phyloP scores from a whole-genome alignment of 2,113 vertebrate species.

The Amphiprion percula region DNA sequence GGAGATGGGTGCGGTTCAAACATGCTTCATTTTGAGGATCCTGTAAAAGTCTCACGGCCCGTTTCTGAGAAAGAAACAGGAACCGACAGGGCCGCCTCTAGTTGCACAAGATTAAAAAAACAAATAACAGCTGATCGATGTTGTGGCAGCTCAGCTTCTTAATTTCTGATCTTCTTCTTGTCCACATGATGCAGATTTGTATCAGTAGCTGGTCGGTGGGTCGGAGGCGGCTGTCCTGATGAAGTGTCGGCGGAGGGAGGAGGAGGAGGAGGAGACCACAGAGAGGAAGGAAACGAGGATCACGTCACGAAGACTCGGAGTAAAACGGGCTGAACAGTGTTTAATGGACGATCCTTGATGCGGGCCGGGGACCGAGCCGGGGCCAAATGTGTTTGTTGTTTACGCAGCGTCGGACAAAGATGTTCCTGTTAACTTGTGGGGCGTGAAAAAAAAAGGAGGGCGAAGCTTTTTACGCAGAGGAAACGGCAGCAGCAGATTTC shows the following conservation, averaged over 20 bases:
- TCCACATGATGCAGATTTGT: slow-evolving; percentile 17
- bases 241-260: slow-evolving; percentile 72
- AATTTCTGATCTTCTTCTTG: neutral
- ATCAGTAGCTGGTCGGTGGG: slow-evolving; percentile 47
- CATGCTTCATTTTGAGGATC: slow-evolving; percentile 65
- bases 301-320: slow-evolving; percentile 78
- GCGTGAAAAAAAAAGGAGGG: slow-evolving; percentile 48
- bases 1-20: slow-evolving; percentile 82
- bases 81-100: slow-evolving; percentile 33
- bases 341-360: slow-evolving; percentile 70
- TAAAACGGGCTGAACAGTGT: slow-evolving; percentile 61
- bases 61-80: slow-evolving; percentile 41
- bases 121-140: neutral
- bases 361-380: slow-evolving; percentile 38
- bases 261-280: slow-evolving; percentile 70
- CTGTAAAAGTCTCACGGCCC: slow-evolving; percentile 62
- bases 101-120: neutral
- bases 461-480: slow-evolving; percentile 39
- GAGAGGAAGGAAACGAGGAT: slow-evolving; percentile 80
- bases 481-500: slow-evolving; percentile 64
- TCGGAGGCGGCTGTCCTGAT: slow-evolving; percentile 61
- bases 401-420: slow-evolving; percentile 30
- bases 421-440: slow-evolving; percentile 49
- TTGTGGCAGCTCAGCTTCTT: neutral
- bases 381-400: slow-evolving; percentile 23